phyloP scores from a whole-genome alignment of 1,140 invertebrate species.

The Andricus grossulariae region DNA sequence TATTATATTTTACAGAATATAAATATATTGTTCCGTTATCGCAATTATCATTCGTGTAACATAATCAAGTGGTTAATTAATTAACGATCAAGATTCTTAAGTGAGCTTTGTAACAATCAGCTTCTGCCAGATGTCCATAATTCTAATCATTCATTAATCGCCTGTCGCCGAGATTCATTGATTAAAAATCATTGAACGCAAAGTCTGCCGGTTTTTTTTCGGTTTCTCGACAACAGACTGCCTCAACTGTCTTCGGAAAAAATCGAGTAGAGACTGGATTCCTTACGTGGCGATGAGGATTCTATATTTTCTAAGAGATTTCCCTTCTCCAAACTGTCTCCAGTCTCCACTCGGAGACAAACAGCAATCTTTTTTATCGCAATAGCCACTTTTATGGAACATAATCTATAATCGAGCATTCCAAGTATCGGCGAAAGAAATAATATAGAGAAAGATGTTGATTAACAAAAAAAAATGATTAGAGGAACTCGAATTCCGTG shows the following conservation, averaged over 20 bases:
- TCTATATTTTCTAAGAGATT: slow-evolving; percentile 31
- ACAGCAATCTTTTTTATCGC: slow-evolving; percentile 35
- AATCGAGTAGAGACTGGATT: slow-evolving; percentile 26
- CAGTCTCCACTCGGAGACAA: slow-evolving; percentile 25
- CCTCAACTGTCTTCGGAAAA: slow-evolving; percentile 16
- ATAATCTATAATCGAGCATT: slow-evolving; percentile 56
- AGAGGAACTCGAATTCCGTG: slow-evolving; percentile 33
- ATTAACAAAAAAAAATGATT: slow-evolving; percentile 39
- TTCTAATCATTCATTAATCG: slow-evolving; percentile 4
- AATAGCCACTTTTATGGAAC: slow-evolving; percentile 44
- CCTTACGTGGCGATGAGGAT: background rate
- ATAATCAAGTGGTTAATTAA: slow-evolving; percentile 39
- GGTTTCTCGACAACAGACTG: slow-evolving; percentile 20
- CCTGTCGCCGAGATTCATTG: slow-evolving; percentile 18
- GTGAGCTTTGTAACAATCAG: slow-evolving; percentile 30
- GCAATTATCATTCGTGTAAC: slow-evolving; percentile 54
- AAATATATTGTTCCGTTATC: slow-evolving; percentile 68
- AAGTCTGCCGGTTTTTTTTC: background rate
- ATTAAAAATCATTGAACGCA: slow-evolving; percentile 19
- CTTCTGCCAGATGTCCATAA: slow-evolving; percentile 30
- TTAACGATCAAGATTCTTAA: slow-evolving; percentile 30
- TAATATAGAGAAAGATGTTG: slow-evolving; percentile 38
- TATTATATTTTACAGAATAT: slow-evolving; percentile 70
- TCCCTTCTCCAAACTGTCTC: slow-evolving; percentile 6
- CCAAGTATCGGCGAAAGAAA: slow-evolving; percentile 48